phyloP scores from a whole-genome alignment of 1,140 invertebrate species.

The Macrosteles quadrilineatus region DNA sequence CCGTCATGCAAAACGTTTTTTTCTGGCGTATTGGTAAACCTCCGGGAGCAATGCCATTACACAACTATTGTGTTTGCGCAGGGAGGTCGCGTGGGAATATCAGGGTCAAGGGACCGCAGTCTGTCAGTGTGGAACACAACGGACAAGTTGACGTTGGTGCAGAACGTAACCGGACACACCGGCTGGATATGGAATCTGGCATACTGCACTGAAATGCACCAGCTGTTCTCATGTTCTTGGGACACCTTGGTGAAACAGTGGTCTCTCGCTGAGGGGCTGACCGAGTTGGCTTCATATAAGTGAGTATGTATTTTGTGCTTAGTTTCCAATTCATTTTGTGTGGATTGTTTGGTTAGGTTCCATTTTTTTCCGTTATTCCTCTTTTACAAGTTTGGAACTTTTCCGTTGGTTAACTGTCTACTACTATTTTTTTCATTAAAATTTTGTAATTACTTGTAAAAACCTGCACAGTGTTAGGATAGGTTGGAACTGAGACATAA shows the following conservation, averaged over 20 bases:
- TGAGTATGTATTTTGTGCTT: neutral
- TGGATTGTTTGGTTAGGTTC: no score
- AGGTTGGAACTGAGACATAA: no score
- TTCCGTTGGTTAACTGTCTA: no score
- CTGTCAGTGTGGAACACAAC: neutral
- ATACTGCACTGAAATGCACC: neutral
- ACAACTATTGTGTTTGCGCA: no score
- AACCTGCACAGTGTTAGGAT: no score
- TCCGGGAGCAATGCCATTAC: no score
- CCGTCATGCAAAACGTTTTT: no score
- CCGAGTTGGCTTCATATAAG: neutral
- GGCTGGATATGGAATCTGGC: neutral
- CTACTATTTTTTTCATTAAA: no score
- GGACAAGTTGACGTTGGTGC: neutral
- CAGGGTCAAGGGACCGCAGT: neutral
- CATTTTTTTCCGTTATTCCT: no score
- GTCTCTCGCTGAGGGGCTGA: neutral
- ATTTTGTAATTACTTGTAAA: no score
- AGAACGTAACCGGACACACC: neutral
- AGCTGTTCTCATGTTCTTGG: conserved; percentile 2
- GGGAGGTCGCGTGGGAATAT: neutral
- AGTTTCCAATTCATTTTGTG: neutral
- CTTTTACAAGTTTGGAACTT: no score
- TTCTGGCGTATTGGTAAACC: no score
- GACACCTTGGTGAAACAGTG: conserved; percentile 2